Evolutionary conservation across 2,888 invertebrate species (phyloP).

Genomic region (Melanargia galathea): DNA sequence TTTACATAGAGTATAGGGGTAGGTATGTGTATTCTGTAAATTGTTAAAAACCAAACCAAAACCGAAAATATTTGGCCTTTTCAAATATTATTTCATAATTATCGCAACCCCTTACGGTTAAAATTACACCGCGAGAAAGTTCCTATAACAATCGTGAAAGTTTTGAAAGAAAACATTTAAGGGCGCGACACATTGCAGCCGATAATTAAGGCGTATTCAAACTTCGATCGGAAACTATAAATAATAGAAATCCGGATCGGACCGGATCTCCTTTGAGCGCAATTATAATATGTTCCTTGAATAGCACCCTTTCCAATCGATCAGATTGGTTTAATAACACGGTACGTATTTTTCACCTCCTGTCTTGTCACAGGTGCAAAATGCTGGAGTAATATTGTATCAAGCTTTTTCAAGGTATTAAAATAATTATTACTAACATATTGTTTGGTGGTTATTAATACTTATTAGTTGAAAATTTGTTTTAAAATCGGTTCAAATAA

Average conservation of each 20-base stretch:
- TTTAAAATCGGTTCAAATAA: too few relatives aligned
- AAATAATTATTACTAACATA: not conserved
- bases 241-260: conserved; percentile 76
- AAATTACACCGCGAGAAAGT: conserved; percentile 57
- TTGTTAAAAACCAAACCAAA: not conserved
- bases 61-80: not conserved
- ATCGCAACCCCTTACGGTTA: conserved; percentile 35
- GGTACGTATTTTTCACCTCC: conserved; percentile 65
- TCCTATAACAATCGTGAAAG: conserved; percentile 59
- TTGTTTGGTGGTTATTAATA: not conserved
- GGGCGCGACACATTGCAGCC: conserved; percentile 71
- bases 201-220: conserved; percentile 82
- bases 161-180: conserved; percentile 59
- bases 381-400: not conserved
- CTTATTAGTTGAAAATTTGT: not conserved
- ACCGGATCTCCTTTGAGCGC: conserved; percentile 80
- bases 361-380: conserved; percentile 63
- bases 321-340: conserved; percentile 77
- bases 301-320: conserved; percentile 77
- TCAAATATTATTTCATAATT: conserved; percentile 47
- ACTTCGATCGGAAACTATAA: conserved; percentile 79
- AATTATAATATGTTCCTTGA: conserved; percentile 72
- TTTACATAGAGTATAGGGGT: too few relatives aligned
- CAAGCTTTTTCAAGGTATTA: not conserved
- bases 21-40: not conserved